These are phyloP conservation scores for Porites divaricata DNA, from an alignment of 92 coral and sea anemone genomes.

Conservation along the genomic window DNA sequence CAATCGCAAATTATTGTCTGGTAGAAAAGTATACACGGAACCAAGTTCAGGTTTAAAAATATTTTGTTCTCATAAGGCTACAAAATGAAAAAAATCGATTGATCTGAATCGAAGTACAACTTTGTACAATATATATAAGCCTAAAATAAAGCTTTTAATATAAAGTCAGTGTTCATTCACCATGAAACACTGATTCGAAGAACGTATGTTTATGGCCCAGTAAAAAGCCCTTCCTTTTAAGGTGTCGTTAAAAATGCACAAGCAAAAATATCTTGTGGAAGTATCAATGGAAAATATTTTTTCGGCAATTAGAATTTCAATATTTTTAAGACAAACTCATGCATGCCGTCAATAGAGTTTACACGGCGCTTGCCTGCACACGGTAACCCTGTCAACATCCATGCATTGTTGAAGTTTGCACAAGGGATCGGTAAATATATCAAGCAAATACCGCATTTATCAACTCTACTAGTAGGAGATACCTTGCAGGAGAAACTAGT, in stretches of 20 bases:
- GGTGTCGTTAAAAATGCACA: not conserved
- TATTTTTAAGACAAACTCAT: not conserved
- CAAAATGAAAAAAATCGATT: too few species aligned
- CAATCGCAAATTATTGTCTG: not conserved
- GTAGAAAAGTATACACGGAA: not conserved
- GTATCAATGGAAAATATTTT: not conserved
- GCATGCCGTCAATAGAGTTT: slow-evolving; percentile 6
- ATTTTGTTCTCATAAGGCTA: too few species aligned
- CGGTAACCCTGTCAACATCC: slow-evolving; percentile 25
- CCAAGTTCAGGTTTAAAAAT: too few species aligned
- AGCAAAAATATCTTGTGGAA: not conserved
- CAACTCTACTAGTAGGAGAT: not conserved
- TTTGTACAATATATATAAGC: too few species aligned
- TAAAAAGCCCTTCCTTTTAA: too few species aligned
- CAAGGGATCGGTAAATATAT: slow-evolving; percentile 9
- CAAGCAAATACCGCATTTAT: slow-evolving; percentile 1
- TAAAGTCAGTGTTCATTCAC: too few species aligned
- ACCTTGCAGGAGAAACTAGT: not conserved
- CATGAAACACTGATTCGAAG: too few species aligned
- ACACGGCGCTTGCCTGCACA: slow-evolving; percentile 3
- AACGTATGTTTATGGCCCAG: too few species aligned
- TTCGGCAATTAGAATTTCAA: not conserved
- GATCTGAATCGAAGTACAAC: too few species aligned
- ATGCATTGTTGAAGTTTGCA: not conserved
- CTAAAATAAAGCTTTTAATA: too few species aligned